A percentile compares a stretch with the other conserved stretches of the same genome.
These are phyloP conservation scores for Andrena flavipes DNA, from an alignment of 2,888 invertebrate genomes.

Conservation along the genomic window DNA sequence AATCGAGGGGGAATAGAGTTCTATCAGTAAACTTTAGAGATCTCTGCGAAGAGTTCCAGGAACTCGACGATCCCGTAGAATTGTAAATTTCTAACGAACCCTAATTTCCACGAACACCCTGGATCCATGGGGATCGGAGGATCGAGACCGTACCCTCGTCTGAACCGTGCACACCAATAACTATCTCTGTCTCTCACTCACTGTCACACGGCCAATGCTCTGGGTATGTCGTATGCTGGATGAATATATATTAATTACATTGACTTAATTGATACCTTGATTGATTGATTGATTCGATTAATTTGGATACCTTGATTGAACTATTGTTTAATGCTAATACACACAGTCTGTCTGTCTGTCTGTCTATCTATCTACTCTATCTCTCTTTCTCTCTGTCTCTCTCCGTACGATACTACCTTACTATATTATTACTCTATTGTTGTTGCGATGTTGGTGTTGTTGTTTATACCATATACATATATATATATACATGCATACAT, in stretches of 20 bases:
- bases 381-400: conserved; percentile 70
- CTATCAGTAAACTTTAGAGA: too few relatives aligned
- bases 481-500: conserved; percentile 66
- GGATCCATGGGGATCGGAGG: conserved; percentile 8
- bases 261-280: conserved; percentile 70
- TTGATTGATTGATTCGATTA: conserved; percentile 74
- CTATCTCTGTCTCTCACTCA: conserved; percentile 78
- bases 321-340: conserved; percentile 72
- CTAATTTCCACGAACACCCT: background rate
- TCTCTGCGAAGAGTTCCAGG: too few relatives aligned
- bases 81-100: too few relatives aligned
- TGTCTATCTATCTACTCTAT: conserved; percentile 42
- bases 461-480: conserved; percentile 74
- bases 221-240: conserved; percentile 85
- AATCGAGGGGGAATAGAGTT: too few relatives aligned
- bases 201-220: conserved; percentile 84
- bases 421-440: conserved; percentile 71
- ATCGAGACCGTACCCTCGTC: conserved; percentile 61
- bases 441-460: conserved; percentile 84
- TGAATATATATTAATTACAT: conserved; percentile 75
- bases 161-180: conserved; percentile 78
- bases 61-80: too few relatives aligned
- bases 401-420: conserved; percentile 72
- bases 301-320: conserved; percentile 77
- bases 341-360: conserved; percentile 68